Evolutionary conservation across 2,888 invertebrate species (phyloP), one percentile per base, ranked within the genome.

Genomic region (Arge pagana): DNA sequence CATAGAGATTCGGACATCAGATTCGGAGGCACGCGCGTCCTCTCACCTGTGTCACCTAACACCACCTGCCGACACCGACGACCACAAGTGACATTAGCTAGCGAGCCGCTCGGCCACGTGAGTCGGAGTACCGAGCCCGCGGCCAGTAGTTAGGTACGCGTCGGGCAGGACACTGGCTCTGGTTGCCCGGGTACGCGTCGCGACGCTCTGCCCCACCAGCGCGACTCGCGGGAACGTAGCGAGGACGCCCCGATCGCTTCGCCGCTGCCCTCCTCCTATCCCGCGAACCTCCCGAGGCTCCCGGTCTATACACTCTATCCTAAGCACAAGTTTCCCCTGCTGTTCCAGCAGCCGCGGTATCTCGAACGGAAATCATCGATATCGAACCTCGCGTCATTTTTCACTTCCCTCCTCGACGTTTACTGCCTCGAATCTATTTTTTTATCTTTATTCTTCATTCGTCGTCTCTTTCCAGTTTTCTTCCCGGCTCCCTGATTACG

Each of bases 141-240:
- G 35, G 21, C 45, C 21, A 45, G 45, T 33, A 45, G 55, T 50
- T 58, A 48, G 48, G 52, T 65, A 59, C 62, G 62, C 62, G 54
- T 60, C 62, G 63, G 63, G 59, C 65, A 63, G 58, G 55, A 63
- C 60, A 64, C 64, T 65, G 63, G 57, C 55, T 56, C 64, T 65
- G 63, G 57, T 54, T 56, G 65, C 62, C 64, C 60, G 65, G 65
- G 56, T 57, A 56, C 53, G 48, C 51, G 59, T 49, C 50, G 52
- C 37, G 48, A 51, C 54, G 61, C 31, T 52, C 43, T 30, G 37
- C 52, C 51, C 45, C 21, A 41, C 42, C 33, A 50, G 39, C 4
- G 10, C 40, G 21, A 21, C 37, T 40, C 49, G 31, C 40, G 49
- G 21, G 48, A 11, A 45, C 31, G 33, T 45, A 31, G 41, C 42